Conservation (phyloP, 2,888 invertebrate genomes). For the Patella caerulea region DNA sequence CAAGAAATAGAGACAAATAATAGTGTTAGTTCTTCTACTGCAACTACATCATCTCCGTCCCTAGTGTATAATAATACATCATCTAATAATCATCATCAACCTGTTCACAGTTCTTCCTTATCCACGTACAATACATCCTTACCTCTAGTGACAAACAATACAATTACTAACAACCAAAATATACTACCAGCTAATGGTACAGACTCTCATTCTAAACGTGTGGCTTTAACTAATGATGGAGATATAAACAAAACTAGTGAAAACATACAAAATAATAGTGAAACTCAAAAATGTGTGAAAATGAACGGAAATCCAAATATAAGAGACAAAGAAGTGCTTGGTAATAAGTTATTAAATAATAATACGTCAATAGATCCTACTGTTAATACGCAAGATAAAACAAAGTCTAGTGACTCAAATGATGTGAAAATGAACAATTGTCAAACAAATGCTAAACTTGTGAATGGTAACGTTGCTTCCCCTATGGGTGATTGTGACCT, state of each 20-base stretch:
- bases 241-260: conserved; percentile 13
- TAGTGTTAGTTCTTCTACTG: neutral
- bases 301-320: neutral
- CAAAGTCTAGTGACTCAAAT: neutral
- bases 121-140: no score
- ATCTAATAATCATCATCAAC: conserved; percentile 8
- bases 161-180: neutral
- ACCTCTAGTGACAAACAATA: conserved; percentile 5
- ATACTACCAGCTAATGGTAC: neutral
- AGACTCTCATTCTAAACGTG: neutral
- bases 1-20: neutral
- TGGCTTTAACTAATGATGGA: conserved; percentile 1
- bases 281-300: conserved; percentile 3
- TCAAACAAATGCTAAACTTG: conserved; percentile 29
- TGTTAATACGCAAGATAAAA: neutral
- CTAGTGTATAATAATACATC: neutral
- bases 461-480: conserved; percentile 44
- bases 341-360: conserved; percentile 9
- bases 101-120: neutral
- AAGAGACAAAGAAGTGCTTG: neutral
- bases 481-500: conserved; percentile 41
- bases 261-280: conserved; percentile 3
- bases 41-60: neutral
- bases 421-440: conserved; percentile 3
- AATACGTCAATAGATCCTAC: neutral